Conservation (phyloP, 2,113 vertebrate species). For the Jaculus jaculus region DNA sequence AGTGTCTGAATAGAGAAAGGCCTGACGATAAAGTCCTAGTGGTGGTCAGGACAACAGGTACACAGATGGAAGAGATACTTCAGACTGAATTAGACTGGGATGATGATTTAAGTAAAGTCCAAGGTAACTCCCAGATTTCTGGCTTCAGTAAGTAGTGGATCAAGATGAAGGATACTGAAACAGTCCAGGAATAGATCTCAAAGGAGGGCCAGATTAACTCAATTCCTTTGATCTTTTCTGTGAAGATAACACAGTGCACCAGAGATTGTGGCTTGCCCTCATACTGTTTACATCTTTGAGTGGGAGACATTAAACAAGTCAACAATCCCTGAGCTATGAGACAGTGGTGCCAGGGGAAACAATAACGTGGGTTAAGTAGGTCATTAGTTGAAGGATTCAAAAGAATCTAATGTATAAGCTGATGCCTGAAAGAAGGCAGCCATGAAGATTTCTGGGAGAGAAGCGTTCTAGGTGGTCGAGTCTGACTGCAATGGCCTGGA, state of each 20-base stretch:
- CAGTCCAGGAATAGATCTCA: neutral
- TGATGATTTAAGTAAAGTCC: neutral
- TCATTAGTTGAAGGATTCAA: neutral
- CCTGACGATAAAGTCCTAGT: neutral
- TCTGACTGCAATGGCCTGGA: neutral
- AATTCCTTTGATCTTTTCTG: neutral
- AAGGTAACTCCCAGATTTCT: neutral
- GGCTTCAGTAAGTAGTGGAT: constrained; percentile 25
- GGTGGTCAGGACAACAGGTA: neutral
- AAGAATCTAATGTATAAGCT: neutral
- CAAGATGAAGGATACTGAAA: neutral
- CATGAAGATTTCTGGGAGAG: neutral
- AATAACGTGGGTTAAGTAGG: neutral
- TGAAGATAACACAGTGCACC: neutral
- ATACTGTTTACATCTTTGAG: neutral
- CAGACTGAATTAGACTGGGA: constrained; percentile 16
- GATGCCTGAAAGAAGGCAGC: neutral
- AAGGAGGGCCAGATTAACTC: neutral
- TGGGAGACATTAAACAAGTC: neutral
- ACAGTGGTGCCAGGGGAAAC: neutral
- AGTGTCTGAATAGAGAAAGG: neutral
- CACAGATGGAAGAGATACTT: neutral
- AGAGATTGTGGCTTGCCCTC: neutral
- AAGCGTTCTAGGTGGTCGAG: neutral
- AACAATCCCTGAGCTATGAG: neutral